Percentiles rank a stretch among this genome's conserved stretches.
Evolutionary conservation across 1,140 invertebrate species (phyloP).

Genomic region (Pseudomyrmex gracilis): DNA sequence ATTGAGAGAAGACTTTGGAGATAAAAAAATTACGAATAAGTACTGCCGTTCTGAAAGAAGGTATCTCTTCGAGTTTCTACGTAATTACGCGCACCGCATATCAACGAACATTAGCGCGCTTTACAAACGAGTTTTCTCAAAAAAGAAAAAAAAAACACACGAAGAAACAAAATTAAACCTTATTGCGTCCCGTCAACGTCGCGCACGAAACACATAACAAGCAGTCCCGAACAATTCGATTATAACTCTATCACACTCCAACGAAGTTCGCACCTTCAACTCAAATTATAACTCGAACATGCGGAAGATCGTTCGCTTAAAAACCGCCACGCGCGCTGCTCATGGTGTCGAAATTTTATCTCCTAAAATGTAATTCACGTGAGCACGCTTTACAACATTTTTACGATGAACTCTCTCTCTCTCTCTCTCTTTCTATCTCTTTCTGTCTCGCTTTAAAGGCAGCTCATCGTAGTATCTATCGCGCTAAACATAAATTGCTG

Average conservation of each 20-base stretch:
- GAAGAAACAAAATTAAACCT: constrained; percentile 6
- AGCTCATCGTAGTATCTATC: background rate
- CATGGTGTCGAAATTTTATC: constrained; percentile 7
- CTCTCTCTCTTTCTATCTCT: too few relatives aligned
- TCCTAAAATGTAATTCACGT: background rate
- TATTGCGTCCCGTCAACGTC: background rate
- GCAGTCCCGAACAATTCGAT: constrained; percentile 41
- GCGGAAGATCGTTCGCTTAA: background rate
- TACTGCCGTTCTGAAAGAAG: too few relatives aligned
- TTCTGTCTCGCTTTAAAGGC: background rate
- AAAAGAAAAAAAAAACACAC: background rate
- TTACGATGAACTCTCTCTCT: too few relatives aligned
- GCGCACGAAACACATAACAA: constrained; percentile 19
- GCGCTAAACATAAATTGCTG: background rate
- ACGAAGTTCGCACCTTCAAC: constrained; percentile 27
- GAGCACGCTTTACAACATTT: background rate
- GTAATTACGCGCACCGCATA: constrained; percentile 17
- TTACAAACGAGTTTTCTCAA: constrained; percentile 5
- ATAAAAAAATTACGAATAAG: background rate
- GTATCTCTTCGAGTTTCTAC: background rate
- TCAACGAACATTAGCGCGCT: background rate
- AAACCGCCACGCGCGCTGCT: background rate
- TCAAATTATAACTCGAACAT: constrained; percentile 14
- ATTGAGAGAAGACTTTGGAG: too few relatives aligned
- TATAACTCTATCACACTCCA: constrained; percentile 30